Evolutionary conservation across 2,888 invertebrate species (phyloP).

Genomic region (Molanna angustata): DNA sequence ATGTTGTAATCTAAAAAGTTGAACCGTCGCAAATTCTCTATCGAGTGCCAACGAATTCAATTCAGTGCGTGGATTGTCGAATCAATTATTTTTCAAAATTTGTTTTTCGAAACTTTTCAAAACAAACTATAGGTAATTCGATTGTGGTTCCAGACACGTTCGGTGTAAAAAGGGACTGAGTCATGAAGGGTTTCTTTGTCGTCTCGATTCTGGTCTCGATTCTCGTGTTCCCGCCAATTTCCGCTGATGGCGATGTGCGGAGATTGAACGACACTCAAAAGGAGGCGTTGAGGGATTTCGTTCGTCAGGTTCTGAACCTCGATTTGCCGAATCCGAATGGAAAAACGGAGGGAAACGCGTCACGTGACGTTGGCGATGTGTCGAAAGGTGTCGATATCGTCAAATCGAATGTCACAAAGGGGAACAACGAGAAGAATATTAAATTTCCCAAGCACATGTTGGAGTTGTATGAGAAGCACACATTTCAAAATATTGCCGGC

Average conservation of each 20-base stretch:
- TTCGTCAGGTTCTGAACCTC: constrained; percentile 19
- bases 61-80: too few species aligned
- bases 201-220: neutral
- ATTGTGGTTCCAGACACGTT: neutral
- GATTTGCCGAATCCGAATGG: constrained; percentile 16
- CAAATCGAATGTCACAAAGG: constrained; percentile 1
- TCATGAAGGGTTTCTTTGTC: neutral
- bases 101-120: too few species aligned
- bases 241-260: constrained; percentile 7
- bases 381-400: neutral
- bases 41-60: too few species aligned
- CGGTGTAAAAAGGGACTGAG: neutral
- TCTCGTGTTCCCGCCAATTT: constrained; percentile 16
- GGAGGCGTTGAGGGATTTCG: constrained; percentile 18
- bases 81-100: too few species aligned
- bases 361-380: neutral
- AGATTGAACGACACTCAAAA: constrained; percentile 26
- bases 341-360: neutral
- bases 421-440: constrained; percentile 2
- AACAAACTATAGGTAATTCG: too few species aligned
- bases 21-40: too few species aligned
- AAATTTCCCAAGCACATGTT: constrained; percentile 33
- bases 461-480: constrained; percentile 31
- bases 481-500: constrained; percentile 22
- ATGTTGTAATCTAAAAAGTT: too few species aligned